Conservation (phyloP, 2,113 vertebrate genomes). For the Greenwoodochromis staneri region DNA sequence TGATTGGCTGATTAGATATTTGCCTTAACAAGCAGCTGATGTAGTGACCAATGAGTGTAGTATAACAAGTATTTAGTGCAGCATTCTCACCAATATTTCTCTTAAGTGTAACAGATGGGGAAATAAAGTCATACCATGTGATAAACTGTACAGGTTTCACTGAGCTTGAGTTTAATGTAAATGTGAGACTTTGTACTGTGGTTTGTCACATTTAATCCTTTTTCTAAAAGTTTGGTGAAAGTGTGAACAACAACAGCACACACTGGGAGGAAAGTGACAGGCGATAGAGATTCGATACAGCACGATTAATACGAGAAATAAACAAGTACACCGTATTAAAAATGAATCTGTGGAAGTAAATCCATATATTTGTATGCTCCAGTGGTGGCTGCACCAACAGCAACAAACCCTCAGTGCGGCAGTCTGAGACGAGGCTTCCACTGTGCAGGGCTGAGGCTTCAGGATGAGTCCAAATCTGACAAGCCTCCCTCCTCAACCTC, state of each 20-base stretch:
- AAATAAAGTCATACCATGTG: not conserved
- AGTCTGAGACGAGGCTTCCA: constrained; percentile 46
- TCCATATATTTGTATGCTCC: not conserved
- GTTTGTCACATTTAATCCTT: not conserved
- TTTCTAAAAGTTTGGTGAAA: not conserved
- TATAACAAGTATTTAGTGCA: not conserved
- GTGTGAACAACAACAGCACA: not conserved
- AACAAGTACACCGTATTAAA: not conserved
- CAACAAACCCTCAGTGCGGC: not conserved
- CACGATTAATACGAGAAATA: not conserved
- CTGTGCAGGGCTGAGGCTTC: constrained; percentile 34
- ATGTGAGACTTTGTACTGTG: not conserved
- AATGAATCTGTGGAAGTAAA: not conserved
- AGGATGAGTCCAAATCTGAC: constrained; percentile 59
- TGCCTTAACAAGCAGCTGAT: not conserved
- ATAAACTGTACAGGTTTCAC: not conserved
- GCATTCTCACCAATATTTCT: not conserved
- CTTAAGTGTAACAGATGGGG: not conserved
- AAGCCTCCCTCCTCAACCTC: constrained; percentile 21
- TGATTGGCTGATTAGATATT: not conserved
- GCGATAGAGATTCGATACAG: not conserved
- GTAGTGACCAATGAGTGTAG: not conserved
- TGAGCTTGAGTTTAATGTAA: not conserved
- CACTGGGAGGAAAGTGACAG: not conserved
- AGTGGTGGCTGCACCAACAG: constrained; percentile 35